Evolutionary conservation across 2,113 vertebrate species (phyloP), one percentile per base, ranked within the genome.

Genomic region (Rhabdornis inornatus): DNA sequence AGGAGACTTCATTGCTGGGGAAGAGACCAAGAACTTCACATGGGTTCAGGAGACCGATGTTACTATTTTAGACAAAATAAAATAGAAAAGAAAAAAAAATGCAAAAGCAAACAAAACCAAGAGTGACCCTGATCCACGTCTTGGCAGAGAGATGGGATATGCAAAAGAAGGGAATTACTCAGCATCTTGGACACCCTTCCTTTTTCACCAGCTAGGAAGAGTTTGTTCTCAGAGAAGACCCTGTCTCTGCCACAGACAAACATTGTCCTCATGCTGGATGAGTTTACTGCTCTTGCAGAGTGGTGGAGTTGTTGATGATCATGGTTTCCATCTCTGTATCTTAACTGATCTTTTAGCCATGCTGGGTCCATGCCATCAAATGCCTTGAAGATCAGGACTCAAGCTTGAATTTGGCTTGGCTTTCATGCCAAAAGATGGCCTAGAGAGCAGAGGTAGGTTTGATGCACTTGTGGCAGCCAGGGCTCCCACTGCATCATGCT

Each of bases 141-240:
- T 94, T 90, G 82, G 82, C 59, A 80, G 82, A 76, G 56, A 72
- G 14, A 72, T 20, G 28, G 35, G 45, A 47, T 74, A 47, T 55
- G 52, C 55, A 74, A 92, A 92, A 85, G 77, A 64, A 87, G 45
- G 13, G 27, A 85, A 87, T 88, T 82, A 89, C 78, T 95, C 77
- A 90, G 90, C 50, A 37, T 69, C 63, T 90, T 72, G 86, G 55
- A 61, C 17, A 70, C 19, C 33, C n/a, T 82, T 85, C 15, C 22
- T 82, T 83, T 82, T 74, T 69, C 25, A 72, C 33, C 27, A 66
- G 30, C 18, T 2, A 1, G 53, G 24, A 95, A n/a, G 49, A 87
- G 63, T 50, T 72, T 55, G 14, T 69, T 72, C 55, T 88, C 30
- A 42, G 59, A 72, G 79, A 49, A 85, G 63, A 31, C 5, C 22